These are phyloP conservation scores for Porites evermanni DNA, from an alignment of 92 coral and sea anemone species.

Conservation along the genomic window DNA sequence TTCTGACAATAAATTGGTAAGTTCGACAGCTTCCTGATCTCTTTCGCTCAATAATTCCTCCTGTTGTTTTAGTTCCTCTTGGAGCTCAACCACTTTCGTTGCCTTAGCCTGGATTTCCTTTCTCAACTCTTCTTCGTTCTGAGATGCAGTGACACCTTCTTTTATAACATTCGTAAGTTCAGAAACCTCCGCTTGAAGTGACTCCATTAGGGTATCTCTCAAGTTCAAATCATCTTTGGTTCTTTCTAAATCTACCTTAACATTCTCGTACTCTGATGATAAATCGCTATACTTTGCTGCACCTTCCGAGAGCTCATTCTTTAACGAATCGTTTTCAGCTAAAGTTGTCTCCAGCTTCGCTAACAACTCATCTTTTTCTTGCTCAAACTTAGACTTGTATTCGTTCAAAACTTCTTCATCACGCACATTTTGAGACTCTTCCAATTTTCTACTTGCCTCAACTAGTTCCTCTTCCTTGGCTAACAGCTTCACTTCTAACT, in stretches of 20 bases:
- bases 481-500: slow-evolving; percentile 7
- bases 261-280: slow-evolving; percentile 1
- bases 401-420: slow-evolving; percentile 13
- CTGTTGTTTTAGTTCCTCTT: slow-evolving; percentile 2
- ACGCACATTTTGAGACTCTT: slow-evolving; percentile 4
- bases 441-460: background rate
- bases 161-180: slow-evolving; percentile 28
- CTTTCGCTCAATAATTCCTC: slow-evolving; percentile 1
- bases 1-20: background rate
- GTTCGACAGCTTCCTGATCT: slow-evolving; percentile 22
- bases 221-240: slow-evolving; percentile 11
- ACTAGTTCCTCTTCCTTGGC: slow-evolving; percentile 23
- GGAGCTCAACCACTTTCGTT: slow-evolving; percentile 20
- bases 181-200: slow-evolving; percentile 24
- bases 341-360: background rate
- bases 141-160: slow-evolving; percentile 17
- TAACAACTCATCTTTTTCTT: slow-evolving; percentile 20
- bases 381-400: slow-evolving; percentile 33
- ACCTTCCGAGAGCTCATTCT: slow-evolving; percentile 13
- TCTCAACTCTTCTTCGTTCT: slow-evolving; percentile 41
- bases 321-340: slow-evolving; percentile 17
- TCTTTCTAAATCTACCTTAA: slow-evolving; percentile 20
- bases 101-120: slow-evolving; percentile 26
- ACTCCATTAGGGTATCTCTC: slow-evolving; percentile 13
- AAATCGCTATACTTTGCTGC: background rate